These are phyloP conservation scores for Rhodeus uyekii DNA, from an alignment of 2,797 vertebrate species.

Conservation along the genomic window DNA sequence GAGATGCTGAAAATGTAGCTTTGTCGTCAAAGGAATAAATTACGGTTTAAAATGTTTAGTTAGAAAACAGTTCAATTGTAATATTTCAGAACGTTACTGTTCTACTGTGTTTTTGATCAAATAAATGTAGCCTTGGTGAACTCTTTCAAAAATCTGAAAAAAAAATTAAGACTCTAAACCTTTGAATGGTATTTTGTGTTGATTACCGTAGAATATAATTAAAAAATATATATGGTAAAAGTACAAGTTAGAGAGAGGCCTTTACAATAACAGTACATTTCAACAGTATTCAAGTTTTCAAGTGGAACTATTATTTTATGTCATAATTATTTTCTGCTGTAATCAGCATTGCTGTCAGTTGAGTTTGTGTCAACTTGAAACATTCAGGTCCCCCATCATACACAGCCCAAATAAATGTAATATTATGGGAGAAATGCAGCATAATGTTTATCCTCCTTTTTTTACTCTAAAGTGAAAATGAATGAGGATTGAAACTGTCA, in stretches of 20 bases:
- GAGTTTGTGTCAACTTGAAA: neutral
- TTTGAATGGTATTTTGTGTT: neutral
- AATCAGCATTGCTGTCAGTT: neutral
- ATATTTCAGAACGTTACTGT: neutral
- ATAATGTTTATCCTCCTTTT: neutral
- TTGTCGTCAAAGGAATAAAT: neutral
- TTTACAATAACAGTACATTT: neutral
- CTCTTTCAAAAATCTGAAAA: neutral
- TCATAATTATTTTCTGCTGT: neutral
- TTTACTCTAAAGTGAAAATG: neutral
- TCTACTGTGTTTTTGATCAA: neutral
- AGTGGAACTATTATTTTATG: neutral
- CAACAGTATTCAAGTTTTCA: too few relatives aligned
- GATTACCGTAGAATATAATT: neutral
- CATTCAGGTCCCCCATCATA: neutral
- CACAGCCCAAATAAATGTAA: neutral
- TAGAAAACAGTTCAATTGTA: neutral
- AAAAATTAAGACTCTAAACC: neutral
- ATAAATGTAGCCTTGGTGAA: neutral
- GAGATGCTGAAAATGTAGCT: neutral
- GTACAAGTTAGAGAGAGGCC: neutral
- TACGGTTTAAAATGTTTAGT: neutral
- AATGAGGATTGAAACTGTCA: neutral
- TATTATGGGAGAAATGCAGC: neutral
- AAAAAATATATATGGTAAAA: neutral